Evolutionary conservation across 2,888 invertebrate genomes (phyloP), one percentile per base, ranked within the genome.

Genomic region (Latrodectus elegans): DNA sequence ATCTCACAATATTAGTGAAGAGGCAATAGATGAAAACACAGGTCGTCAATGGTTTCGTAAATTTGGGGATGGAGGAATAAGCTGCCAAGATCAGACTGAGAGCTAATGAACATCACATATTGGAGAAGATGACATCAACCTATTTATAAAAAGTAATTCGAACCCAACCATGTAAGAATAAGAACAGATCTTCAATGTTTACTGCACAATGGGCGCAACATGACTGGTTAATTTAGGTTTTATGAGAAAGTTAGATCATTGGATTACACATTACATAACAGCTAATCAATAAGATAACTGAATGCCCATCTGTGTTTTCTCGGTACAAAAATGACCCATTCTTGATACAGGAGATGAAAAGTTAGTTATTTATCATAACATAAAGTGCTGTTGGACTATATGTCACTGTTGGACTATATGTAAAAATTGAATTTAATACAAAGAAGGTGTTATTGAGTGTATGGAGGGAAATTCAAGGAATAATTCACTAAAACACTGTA

Each of bases 331-430:
- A 12, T 14, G 1, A 38, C 15, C 65, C n/a, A 49, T 65, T 65
- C 67, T 65, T 76, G 76, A 17, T 49, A 38, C 65, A 22, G n/a
- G 65, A 76, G 76, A 76, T 49, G 65, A 65, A n/a, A 76, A 76
- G 65, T 11, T 51, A 10, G 49, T 74, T 55, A 55, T 0, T 26
- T 76, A 76, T 51, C 65, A 15, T 65, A 76, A 76, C 51, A 1
- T 75, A 76, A 65, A 65, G 65, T 22, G 17, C 49, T 51, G 76
- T 17, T 60, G 51, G 76, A 76, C 38, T 49, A 49, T 64, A 38
- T 64, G 15, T 64, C n/a, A 1, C 12, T 49, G 4, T 2, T 38
- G 38, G 4, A 1, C 38, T 38, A 6, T 4, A 1, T 6, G 38
- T 38, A 6, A 38, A 38, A 38, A 4, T 38, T 6, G 38, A 38